Conservation (phyloP, 2,888 invertebrate species). For the Ellobium chinense region DNA sequence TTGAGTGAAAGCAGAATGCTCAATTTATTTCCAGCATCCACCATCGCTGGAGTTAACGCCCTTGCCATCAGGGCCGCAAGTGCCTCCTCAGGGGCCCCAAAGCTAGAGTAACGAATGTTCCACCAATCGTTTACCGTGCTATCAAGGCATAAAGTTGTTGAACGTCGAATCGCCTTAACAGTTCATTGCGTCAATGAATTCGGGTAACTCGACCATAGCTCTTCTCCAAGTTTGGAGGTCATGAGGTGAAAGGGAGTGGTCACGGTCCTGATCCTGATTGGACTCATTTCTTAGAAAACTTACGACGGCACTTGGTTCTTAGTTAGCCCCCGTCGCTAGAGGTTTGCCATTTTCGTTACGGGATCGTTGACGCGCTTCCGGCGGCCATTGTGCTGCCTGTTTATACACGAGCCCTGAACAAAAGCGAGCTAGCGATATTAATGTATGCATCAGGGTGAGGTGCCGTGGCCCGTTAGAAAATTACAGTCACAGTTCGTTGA, state of each 20-base stretch:
- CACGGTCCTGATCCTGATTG: too few species aligned
- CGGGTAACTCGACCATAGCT: too few species aligned
- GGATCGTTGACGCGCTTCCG: conserved; percentile 14
- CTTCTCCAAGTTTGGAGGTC: too few species aligned
- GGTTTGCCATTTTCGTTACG: conserved; percentile 20
- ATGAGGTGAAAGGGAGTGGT: too few species aligned
- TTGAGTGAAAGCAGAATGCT: conserved; percentile 14
- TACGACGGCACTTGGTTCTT: background rate
- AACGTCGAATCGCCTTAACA: too few species aligned
- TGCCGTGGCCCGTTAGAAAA: background rate
- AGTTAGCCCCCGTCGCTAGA: conserved; percentile 1
- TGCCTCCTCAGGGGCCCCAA: too few species aligned
- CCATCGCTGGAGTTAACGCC: background rate
- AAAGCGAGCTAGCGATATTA: conserved; percentile 7
- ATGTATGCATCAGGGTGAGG: conserved; percentile 10
- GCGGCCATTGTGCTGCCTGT: background rate
- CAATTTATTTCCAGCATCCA: conserved; percentile 16
- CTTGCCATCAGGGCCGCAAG: too few species aligned
- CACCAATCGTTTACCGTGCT: too few species aligned
- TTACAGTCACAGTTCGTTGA: background rate
- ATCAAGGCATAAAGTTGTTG: too few species aligned
- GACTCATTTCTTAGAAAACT: background rate
- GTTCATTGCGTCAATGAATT: too few species aligned
- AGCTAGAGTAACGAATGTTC: too few species aligned
- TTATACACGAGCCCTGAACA: conserved; percentile 6